Percentiles rank a stretch among this genome's conserved stretches.
These are phyloP conservation scores for Netelia virgata DNA, from an alignment of 2,888 invertebrate species.

Conservation along the genomic window DNA sequence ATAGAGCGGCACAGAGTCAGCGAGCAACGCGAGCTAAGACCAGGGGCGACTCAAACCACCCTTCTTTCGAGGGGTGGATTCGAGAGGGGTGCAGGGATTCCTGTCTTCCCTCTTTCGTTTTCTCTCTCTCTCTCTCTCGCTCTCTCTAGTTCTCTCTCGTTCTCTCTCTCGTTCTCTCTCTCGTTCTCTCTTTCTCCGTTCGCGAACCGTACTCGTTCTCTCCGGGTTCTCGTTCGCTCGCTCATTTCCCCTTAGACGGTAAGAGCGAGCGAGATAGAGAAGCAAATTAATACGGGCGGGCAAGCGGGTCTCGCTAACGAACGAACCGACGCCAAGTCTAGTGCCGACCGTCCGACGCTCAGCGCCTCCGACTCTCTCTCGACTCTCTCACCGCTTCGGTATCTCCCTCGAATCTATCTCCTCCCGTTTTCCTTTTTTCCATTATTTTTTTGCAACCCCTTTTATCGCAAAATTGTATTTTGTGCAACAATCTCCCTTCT, in stretches of 20 bases:
- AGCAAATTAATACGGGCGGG: constrained; percentile 84
- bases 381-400: constrained; percentile 56
- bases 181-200: constrained; percentile 27
- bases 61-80: constrained; percentile 73
- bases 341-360: constrained; percentile 81
- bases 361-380: constrained; percentile 64
- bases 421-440: constrained; percentile 63
- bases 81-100: constrained; percentile 60
- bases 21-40: constrained; percentile 76
- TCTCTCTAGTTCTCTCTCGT: constrained; percentile 40
- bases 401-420: constrained; percentile 69
- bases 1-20: constrained; percentile 67
- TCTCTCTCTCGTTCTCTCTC: constrained; percentile 52
- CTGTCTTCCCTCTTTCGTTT: constrained; percentile 40
- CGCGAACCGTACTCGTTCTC: constrained; percentile 34
- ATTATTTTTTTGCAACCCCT: constrained; percentile 21
- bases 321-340: constrained; percentile 83
- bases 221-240: constrained; percentile 52
- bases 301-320: constrained; percentile 83
- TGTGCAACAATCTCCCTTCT: neutral
- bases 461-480: constrained; percentile 23
- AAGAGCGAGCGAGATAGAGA: constrained; percentile 76
- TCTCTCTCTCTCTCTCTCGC: constrained; percentile 56
- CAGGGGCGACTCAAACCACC: constrained; percentile 77
- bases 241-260: constrained; percentile 67